Evolutionary conservation across 2,888 invertebrate genomes (phyloP), one percentile per base, ranked within the genome.

Genomic region (Argyresthia goedartella): DNA sequence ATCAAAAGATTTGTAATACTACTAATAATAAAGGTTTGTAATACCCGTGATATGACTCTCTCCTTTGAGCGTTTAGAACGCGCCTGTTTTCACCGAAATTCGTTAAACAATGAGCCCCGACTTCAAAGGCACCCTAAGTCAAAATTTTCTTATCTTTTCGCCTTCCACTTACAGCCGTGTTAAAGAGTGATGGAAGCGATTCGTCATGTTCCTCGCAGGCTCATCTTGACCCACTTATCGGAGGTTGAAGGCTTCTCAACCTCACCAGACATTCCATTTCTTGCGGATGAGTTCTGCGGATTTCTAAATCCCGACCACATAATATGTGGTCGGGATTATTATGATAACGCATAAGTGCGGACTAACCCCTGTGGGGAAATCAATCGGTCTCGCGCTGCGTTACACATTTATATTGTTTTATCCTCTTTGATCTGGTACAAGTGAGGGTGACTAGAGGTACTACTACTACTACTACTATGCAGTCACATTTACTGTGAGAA

Each of bases 101-200:
- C 63, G 66, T 72, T 69, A 65, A 67, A 69, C 70, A 66, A 51
- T 44, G 63, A 60, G 56, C 54, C 60, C 63, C 56, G 59, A 63
- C 61, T 52, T 64, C 59, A 57, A 60, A 62, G 66, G 65, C 63
- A 62, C 52, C 64, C 61, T 67, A 65, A 75, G 66, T 72, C 65
- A 71, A 65, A 59, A 69, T 54, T 52, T 52, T 71, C 73, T 79
- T 77, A 77, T 78, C 77, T 71, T 54, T 57, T 64, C 62, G 56
- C 59, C 62, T 66, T 67, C 67, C 65, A 68, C 71, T 73, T 67
- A 63, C 60, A 61, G 64, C 63, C 3, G 43, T 43, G 63, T 66
- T 65, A 65, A 69, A 75, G 73, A 79, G 69, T 71, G 79, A 81
- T 80, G 78, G 69, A 64, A 69, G 73, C 66, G 74, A 80, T 81